Conservation (phyloP, 2,113 vertebrate genomes). For the Gallinago jamesoni region DNA sequence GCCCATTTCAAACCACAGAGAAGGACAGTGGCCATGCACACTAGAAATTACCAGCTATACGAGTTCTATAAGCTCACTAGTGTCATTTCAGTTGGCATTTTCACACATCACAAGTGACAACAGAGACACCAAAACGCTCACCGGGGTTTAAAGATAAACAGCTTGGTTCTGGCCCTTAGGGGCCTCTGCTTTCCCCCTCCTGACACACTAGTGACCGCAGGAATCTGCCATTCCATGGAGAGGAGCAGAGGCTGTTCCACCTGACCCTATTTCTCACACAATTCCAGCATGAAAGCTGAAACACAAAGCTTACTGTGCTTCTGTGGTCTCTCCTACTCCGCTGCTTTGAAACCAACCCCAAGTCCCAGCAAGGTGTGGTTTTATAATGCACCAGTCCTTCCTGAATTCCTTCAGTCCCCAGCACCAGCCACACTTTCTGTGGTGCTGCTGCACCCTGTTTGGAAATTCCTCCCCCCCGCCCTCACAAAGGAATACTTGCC, state of each 20-base stretch:
- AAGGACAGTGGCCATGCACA: neutral
- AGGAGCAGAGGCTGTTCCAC: neutral
- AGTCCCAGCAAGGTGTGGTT: neutral
- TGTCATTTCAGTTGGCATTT: neutral
- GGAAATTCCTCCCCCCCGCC: neutral
- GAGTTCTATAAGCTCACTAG: neutral
- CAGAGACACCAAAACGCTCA: neutral
- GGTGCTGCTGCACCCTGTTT: neutral
- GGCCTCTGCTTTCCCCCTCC: neutral
- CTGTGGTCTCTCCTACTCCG: neutral
- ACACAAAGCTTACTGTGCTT: neutral
- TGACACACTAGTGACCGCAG: neutral
- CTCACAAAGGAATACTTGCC: slow-evolving; percentile 71
- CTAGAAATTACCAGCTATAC: neutral
- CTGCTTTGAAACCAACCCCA: neutral
- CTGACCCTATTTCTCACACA: neutral
- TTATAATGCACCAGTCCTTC: neutral
- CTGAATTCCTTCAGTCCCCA: neutral
- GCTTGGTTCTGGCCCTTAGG: neutral
- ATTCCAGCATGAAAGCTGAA: neutral
- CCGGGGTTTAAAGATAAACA: neutral
- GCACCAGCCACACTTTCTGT: neutral
- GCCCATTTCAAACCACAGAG: neutral
- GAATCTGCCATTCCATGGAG: neutral
- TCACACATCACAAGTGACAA: neutral